Base-by-base conservation (phyloP, 2,888 invertebrate genomes). In the Xanthorhoe spadicearia region DNA sequence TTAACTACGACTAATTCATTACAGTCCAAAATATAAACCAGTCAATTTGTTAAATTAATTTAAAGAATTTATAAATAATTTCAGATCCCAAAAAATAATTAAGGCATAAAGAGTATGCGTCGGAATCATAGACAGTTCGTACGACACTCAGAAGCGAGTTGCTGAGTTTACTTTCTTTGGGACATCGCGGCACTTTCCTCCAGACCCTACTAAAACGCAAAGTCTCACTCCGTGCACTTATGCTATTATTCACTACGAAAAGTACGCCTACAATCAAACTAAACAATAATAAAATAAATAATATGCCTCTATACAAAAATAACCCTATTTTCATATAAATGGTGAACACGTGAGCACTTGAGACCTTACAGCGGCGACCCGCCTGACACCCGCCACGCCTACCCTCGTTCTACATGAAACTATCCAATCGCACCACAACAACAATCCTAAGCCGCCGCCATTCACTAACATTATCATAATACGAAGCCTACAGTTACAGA, bases 281-380 rank as follows among this genome's bases (percentile, higher is more conserved):
- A 89, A 85, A 77, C 77, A 81, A 82, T 80, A 84, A 86, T 67
- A 61, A 87, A 92, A 92, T 90, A 92, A 92, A 92, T 92, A 92
- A 90, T 92, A 91, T 89, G 88, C 87, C 84, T 91, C 90, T 92
- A 90, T 92, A 92, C 87, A 92, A 91, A 91, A 92, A 90, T 90
- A 90, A 91, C 85, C 85, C 57, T 86, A 87, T 88, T 87, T 86
- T 72, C 60, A 70, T 72, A 85, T 82, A 85, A 79, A 85, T 83
- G 86, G 86, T 90, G 91, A 92, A 92, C 91, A 92, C 90, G 84
- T 87, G 90, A 91, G 88, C 87, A 83, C 81, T 80, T 78, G 84
- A 83, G 82, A 84, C 80, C 82, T 74, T 77, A 61, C 60, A 75
- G 76, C 82, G 79, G 80, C 77, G 74, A 70, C 72, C 66, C 7